phyloP scores from a whole-genome alignment of 23 tunicate species.

The Botrylloides violaceus region DNA sequence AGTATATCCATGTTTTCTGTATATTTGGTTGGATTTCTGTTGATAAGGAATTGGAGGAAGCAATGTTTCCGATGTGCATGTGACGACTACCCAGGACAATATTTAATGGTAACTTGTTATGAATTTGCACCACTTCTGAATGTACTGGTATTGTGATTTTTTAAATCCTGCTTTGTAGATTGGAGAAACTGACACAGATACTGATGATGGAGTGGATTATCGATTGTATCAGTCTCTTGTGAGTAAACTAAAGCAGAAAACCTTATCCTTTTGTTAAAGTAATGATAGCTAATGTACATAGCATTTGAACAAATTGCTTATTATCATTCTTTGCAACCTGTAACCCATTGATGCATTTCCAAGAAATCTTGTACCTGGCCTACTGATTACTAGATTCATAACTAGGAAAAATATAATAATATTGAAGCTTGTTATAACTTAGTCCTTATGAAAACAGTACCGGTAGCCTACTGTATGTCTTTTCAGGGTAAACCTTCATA shows the following conservation, averaged over 20 bases:
- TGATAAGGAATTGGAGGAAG: constrained; percentile 85
- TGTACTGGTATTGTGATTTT: background rate
- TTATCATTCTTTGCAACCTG: background rate
- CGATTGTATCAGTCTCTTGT: constrained; percentile 42
- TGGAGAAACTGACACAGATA: constrained; percentile 92
- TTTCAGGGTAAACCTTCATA: constrained; percentile 66
- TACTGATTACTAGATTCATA: no score
- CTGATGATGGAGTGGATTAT: constrained; percentile 80
- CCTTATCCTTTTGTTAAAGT: background rate
- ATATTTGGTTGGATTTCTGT: constrained; percentile 70
- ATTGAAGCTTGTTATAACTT: no score
- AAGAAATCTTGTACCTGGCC: no score
- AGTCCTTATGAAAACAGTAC: no score
- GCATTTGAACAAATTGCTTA: background rate
- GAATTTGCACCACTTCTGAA: background rate
- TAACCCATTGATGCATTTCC: background rate
- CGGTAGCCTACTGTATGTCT: no score
- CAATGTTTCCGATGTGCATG: constrained; percentile 91
- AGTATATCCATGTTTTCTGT: constrained; percentile 80
- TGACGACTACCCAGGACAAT: constrained; percentile 95
- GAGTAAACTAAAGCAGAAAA: background rate
- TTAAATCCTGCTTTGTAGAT: constrained; percentile 19
- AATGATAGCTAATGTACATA: background rate
- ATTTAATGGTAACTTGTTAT: constrained; percentile 54
- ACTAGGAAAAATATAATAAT: no score